Evolutionary conservation across 2,797 vertebrate species (phyloP), one percentile per base, ranked within the genome.

Genomic region (Hydrophis major): DNA sequence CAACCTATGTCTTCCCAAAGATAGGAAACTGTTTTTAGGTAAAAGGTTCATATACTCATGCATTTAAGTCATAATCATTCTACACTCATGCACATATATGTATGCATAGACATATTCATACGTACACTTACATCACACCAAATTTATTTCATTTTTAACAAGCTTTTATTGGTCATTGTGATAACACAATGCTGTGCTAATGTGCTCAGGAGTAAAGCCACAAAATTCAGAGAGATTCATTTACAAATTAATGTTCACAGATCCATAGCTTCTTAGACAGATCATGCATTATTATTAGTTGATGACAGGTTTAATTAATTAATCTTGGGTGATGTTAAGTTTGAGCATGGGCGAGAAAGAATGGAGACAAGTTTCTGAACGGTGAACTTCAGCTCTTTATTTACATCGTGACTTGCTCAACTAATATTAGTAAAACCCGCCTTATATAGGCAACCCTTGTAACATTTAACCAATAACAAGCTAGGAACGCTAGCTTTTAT

Each of bases 1-100:
- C 66, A n/a, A 86, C 83, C 93, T 56, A 55, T 59, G 63, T 14
- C 3, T 93, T 93, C 86, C 89, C 88, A 92, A 90, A n/a, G 16
- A 20, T 18, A 74, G 32, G 16, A 74, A 37, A 74, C 6, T 16
- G 0, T 37, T 74, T 37, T 74, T 37, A 74, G 20, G 69, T 1
- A 18, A 74, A 74, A 74, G 32, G 69, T 27, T 91, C 14, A 8
- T 55, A 28, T 37, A 20, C 16, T 37, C 6, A 37, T 74, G 16
- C 32, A 74, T 37, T 4, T 7, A 74, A 18, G 32, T 74, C 32
- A 37, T 18, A 37, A 74, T 32, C 69, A 74, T 74, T 74, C 69
- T 74, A 74, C 32, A 74, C 69, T 74, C 32, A 74, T 37, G 16
- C 69, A 74, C 32, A 74, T 37, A 74, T 18, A 32, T 74, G 16